Evolutionary conservation across 2,888 invertebrate species (phyloP).

Genomic region (Mesorhabditis belari): DNA sequence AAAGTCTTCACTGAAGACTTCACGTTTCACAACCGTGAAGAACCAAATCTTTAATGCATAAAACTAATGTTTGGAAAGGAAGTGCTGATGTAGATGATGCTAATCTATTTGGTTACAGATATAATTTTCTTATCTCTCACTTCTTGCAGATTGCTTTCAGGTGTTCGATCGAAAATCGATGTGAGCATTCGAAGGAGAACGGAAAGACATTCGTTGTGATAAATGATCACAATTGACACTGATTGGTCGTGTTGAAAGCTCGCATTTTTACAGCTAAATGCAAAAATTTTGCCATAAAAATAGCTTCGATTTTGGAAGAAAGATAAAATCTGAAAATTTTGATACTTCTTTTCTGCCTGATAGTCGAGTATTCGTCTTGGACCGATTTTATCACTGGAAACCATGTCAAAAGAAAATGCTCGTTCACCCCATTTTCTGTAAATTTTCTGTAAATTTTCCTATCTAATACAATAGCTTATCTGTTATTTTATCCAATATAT

Average conservation of each 20-base stretch:
- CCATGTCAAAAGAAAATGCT: constrained; percentile 79
- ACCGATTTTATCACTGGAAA: constrained; percentile 81
- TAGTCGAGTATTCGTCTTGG: constrained; percentile 74
- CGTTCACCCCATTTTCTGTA: constrained; percentile 66
- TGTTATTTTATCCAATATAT: no score
- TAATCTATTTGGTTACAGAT: neutral
- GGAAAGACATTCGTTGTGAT: constrained; percentile 97
- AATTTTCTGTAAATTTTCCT: neutral
- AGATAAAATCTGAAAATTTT: no score
- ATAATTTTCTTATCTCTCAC: constrained; percentile 62
- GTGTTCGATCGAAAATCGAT: constrained; percentile 67
- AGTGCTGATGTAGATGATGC: neutral
- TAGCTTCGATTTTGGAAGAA: no score
- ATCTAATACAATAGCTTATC: no score
- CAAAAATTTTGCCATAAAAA: no score
- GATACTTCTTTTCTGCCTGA: constrained; percentile 71
- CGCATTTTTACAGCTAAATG: neutral
- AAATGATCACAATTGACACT: constrained; percentile 79
- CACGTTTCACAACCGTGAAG: no score
- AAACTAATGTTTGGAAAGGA: neutral
- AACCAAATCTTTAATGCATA: neutral
- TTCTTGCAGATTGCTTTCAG: constrained; percentile 70
- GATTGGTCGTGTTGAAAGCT: constrained; percentile 7
- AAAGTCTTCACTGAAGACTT: no score
- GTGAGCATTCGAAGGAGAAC: constrained; percentile 70